phyloP scores from a whole-genome alignment of 2,797 vertebrate species.

The Propithecus perrieri region DNA sequence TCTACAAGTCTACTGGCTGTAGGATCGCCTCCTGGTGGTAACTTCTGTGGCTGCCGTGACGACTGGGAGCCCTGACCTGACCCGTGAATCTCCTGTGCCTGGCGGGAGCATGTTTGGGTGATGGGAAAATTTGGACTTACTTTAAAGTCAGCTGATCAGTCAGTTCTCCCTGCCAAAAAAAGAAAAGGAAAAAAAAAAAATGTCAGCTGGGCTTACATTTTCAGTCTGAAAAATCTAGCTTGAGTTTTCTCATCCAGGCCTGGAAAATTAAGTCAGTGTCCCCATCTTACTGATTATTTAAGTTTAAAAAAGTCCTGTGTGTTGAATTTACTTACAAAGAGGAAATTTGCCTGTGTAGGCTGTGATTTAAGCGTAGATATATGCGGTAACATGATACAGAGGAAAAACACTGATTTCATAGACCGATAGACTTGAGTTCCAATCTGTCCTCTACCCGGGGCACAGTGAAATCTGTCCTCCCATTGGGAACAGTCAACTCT shows the following conservation, averaged over 20 bases:
- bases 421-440: neutral
- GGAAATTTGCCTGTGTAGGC: neutral
- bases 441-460: neutral
- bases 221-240: neutral
- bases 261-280: neutral
- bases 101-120: neutral
- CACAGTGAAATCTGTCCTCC: neutral
- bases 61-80: neutral
- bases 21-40: neutral
- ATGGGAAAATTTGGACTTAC: neutral
- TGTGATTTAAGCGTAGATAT: neutral
- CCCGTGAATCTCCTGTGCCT: neutral
- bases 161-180: neutral
- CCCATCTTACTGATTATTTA: neutral
- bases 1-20: neutral
- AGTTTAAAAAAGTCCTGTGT: neutral
- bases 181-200: neutral
- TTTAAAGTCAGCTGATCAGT: neutral
- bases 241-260: neutral
- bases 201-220: neutral
- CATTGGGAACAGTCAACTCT: neutral
- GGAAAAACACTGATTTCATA: neutral
- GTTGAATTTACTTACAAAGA: neutral
- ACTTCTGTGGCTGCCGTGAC: neutral
- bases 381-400: neutral